Evolutionary conservation across 2,888 invertebrate genomes (phyloP), one percentile per base, ranked within the genome.

Genomic region (Polydesmus complanatus): DNA sequence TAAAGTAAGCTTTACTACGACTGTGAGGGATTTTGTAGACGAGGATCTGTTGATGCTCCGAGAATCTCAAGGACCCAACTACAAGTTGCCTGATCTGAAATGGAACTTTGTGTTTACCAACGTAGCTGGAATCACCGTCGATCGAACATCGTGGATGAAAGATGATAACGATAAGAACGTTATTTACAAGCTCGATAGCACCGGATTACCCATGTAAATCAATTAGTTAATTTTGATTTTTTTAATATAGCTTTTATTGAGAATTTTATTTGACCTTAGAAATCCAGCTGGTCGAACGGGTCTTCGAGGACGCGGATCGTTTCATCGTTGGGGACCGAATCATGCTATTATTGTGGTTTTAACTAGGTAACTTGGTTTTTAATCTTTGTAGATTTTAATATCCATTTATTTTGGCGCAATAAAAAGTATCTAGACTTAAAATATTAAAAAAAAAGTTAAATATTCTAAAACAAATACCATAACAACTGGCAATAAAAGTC

Each of bases 311-410:
- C 68, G 70, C 58, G 74, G 74, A 18, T 67, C 67, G 21, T 63
- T 74, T 50, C 72, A 71, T 66, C 67, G 73, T 22, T 74, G 73
- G 73, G 74, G 74, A n/a, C 73, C 73, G 18, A 74, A 74, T 64
- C 73, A 74, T 66, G 68, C 69, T 48, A 70, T 74, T 18, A 67
- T 69, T 51, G 68, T 70, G 2, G 69, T 73, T 8, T 68, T 73
- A 22, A 72, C 73, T 0, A 67, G 73, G 63, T 73, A 57, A 51
- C 8, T 11, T n/a, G n/a, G n/a, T n/a, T n/a, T n/a, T n/a, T n/a
- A n/a, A n/a, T n/a, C n/a, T n/a, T n/a, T n/a, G n/a, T n/a, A n/a
- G n/a, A n/a, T n/a, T n/a, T n/a, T n/a, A n/a, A n/a, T n/a, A n/a
- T n/a, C n/a, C n/a, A n/a, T n/a, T n/a, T n/a, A n/a, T n/a, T n/a